A percentile compares a stretch with the other conserved stretches of the same genome.
These are phyloP conservation scores for Aphidoletes aphidimyza DNA, from an alignment of 2,888 invertebrate species.

Conservation along the genomic window DNA sequence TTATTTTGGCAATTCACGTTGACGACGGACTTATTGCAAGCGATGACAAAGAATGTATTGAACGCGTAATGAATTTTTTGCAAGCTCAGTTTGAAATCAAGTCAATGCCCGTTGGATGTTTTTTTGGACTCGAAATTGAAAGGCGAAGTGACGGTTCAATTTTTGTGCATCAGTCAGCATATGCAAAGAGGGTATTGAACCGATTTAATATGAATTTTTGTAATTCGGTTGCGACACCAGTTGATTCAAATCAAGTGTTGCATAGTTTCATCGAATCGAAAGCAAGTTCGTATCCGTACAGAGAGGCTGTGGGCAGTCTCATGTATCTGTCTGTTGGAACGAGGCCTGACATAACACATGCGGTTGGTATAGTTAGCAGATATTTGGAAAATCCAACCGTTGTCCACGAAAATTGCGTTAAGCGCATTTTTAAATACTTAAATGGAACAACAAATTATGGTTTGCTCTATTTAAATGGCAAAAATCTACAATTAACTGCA, in stretches of 20 bases:
- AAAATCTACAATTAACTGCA: constrained; percentile 56
- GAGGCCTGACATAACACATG: constrained; percentile 60
- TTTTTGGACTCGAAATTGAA: constrained; percentile 58
- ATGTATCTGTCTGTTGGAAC: constrained; percentile 59
- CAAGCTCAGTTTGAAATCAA: constrained; percentile 62
- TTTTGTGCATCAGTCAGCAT: constrained; percentile 56
- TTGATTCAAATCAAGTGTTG: constrained; percentile 37
- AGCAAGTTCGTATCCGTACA: constrained; percentile 55
- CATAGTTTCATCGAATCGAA: not conserved
- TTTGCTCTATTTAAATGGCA: constrained; percentile 55
- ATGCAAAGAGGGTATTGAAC: constrained; percentile 56
- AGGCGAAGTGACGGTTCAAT: constrained; percentile 53
- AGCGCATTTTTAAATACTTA: constrained; percentile 58
- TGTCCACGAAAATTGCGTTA: constrained; percentile 60
- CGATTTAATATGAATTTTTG: constrained; percentile 57
- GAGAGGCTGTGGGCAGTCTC: constrained; percentile 57
- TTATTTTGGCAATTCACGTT: not conserved
- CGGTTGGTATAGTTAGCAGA: constrained; percentile 57
- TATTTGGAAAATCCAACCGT: constrained; percentile 60
- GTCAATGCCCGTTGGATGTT: constrained; percentile 64
- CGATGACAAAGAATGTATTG: constrained; percentile 49
- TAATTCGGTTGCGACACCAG: constrained; percentile 56
- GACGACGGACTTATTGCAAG: not conserved
- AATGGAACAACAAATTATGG: constrained; percentile 54
- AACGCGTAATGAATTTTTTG: constrained; percentile 56